These are phyloP conservation scores for Athalia circularis DNA, from an alignment of 2,888 invertebrate genomes.

Conservation along the genomic window DNA sequence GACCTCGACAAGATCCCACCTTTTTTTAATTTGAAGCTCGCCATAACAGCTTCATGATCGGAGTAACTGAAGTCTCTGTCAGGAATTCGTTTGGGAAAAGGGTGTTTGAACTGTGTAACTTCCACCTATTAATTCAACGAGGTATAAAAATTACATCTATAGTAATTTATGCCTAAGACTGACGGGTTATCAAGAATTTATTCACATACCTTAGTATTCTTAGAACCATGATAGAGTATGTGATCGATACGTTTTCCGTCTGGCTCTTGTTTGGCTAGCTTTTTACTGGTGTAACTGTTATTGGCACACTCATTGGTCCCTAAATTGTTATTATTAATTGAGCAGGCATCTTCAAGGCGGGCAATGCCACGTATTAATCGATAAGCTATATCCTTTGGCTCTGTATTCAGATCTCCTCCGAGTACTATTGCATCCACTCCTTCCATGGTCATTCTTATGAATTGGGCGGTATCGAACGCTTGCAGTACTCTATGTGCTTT, in stretches of 20 bases:
- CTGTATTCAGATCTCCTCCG: slow-evolving; percentile 96
- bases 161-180: background rate
- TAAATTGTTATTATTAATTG: slow-evolving; percentile 63
- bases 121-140: slow-evolving; percentile 66
- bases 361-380: slow-evolving; percentile 78
- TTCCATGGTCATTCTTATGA: slow-evolving; percentile 89
- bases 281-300: slow-evolving; percentile 87
- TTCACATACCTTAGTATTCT: slow-evolving; percentile 62
- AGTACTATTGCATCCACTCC: slow-evolving; percentile 89
- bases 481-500: slow-evolving; percentile 94
- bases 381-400: slow-evolving; percentile 89
- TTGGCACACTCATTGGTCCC: slow-evolving; percentile 88
- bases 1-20: slow-evolving; percentile 53
- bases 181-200: background rate
- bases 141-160: slow-evolving; percentile 26
- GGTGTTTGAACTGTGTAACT: slow-evolving; percentile 79
- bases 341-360: slow-evolving; percentile 77
- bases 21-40: slow-evolving; percentile 71
- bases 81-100: slow-evolving; percentile 85
- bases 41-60: slow-evolving; percentile 91
- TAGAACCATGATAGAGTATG: slow-evolving; percentile 81
- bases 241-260: slow-evolving; percentile 95
- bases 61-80: slow-evolving; percentile 86
- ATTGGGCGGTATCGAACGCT: slow-evolving; percentile 96
- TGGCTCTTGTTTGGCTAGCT: slow-evolving; percentile 76